Evolutionary conservation across 2,113 vertebrate genomes (phyloP).

Genomic region (Gymnarchus niloticus): DNA sequence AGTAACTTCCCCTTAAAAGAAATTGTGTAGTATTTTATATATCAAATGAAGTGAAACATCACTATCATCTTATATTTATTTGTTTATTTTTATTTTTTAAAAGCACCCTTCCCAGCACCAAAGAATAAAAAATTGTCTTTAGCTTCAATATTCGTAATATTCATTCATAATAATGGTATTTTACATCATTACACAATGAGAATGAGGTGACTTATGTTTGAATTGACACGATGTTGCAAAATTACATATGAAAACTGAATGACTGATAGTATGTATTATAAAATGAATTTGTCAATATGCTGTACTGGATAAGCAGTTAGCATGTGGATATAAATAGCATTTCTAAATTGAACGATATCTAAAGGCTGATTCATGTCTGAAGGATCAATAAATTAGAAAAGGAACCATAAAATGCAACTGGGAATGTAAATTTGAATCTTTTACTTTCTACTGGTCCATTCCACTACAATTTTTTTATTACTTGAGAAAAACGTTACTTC

Average conservation of each 20-base stretch:
- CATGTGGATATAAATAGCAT: neutral
- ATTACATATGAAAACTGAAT: neutral
- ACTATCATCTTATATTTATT: neutral
- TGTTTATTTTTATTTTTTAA: neutral
- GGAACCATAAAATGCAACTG: neutral
- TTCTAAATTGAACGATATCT: neutral
- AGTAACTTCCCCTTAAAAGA: neutral
- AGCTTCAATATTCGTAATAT: too few species aligned
- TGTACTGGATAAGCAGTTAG: too few species aligned
- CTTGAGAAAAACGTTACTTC: constrained; percentile 31
- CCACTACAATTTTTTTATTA: neutral
- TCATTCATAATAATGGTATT: too few species aligned
- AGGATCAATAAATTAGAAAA: constrained; percentile 11
- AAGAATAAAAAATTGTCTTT: neutral
- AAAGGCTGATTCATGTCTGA: constrained; percentile 4
- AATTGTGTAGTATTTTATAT: too few species aligned
- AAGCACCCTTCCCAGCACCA: neutral
- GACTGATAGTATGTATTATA: neutral
- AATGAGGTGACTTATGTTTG: neutral
- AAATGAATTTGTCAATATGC: neutral
- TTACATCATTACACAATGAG: neutral
- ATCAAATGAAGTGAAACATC: too few species aligned
- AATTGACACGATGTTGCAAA: neutral
- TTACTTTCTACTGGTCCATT: neutral
- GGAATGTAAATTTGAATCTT: neutral